Evolutionary conservation across 1,140 invertebrate genomes (phyloP), one percentile per base, ranked within the genome.

Genomic region (Bilobella aurantiaca): DNA sequence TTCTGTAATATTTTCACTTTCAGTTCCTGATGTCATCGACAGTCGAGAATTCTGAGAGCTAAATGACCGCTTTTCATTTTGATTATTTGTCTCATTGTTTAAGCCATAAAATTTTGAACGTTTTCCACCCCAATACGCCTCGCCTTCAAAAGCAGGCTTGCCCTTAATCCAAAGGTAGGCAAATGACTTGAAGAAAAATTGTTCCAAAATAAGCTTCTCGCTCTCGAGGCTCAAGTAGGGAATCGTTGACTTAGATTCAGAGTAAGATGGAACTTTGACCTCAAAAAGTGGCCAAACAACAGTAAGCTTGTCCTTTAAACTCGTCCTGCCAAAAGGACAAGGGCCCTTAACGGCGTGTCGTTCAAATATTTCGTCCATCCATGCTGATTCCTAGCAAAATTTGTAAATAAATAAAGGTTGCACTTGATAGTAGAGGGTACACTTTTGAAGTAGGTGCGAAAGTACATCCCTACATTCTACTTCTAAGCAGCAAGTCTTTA

Each of bases 91-190:
- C n/a, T n/a, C n/a, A n/a, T n/a, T n/a, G n/a, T n/a, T n/a, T n/a
- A n/a, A n/a, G n/a, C n/a, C n/a, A 29, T 3, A 3, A 3, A 23
- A 14, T 16, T 5, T 53, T 8, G 49, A 53, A 23, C 58, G 58
- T 29, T 29, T 32, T 56, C 42, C 49, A 18, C 21, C 25, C 23
- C 49, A 23, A 23, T 53, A 53, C 5, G 49, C 49, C 21, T 71
- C 66, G 30, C 69, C 64, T 62, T 66, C 58, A 57, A 71, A 67
- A 14, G 63, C 56, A n/a, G 70, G 70, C 57, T 71, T 71, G 0
- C 60, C 57, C 34, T 69, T 66, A 14, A 72, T 72, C 68, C 68
- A 70, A n/a, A 72, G 49, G 47, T 66, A 72, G 2, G 68, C 66
- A 37, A 72, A 72, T 2, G 68, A 46, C 5, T 66, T 31, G 49